These are phyloP conservation scores for Metalampra italica DNA, from an alignment of 2,888 invertebrate genomes.

Conservation along the genomic window DNA sequence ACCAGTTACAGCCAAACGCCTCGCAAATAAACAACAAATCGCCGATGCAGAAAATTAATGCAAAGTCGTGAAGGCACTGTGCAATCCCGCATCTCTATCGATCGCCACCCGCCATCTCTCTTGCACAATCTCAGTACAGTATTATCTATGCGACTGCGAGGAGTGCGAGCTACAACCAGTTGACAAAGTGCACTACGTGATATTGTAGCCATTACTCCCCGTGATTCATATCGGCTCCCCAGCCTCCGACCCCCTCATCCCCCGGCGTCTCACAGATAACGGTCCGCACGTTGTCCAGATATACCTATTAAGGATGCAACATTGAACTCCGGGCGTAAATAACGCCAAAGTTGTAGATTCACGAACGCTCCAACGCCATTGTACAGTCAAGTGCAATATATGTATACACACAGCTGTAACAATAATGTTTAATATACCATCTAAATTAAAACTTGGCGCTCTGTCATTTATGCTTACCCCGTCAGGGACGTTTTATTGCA, in stretches of 20 bases:
- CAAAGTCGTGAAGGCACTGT: neutral
- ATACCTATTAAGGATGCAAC: constrained; percentile 58
- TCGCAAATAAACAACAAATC: too few relatives aligned
- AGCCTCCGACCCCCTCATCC: constrained; percentile 31
- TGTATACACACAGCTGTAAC: too few relatives aligned
- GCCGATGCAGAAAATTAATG: neutral
- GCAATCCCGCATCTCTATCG: constrained; percentile 27
- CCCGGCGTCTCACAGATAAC: constrained; percentile 55
- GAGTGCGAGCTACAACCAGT: constrained; percentile 71
- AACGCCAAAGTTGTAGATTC: constrained; percentile 35
- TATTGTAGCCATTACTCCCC: constrained; percentile 76
- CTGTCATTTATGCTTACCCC: too few relatives aligned
- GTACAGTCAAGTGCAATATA: too few relatives aligned
- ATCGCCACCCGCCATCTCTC: constrained; percentile 50
- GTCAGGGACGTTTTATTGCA: too few relatives aligned
- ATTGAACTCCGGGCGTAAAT: constrained; percentile 41
- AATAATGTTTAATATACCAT: too few relatives aligned
- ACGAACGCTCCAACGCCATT: constrained; percentile 15
- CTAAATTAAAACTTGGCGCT: too few relatives aligned
- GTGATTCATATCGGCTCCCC: constrained; percentile 73
- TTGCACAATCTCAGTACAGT: constrained; percentile 58
- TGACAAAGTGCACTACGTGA: constrained; percentile 79
- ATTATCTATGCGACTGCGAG: constrained; percentile 72
- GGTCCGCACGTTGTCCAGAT: constrained; percentile 54
- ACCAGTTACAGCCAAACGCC: too few relatives aligned